Evolutionary conservation across 2,113 vertebrate genomes (phyloP).

Genomic region (Prionailurus bengalensis): DNA sequence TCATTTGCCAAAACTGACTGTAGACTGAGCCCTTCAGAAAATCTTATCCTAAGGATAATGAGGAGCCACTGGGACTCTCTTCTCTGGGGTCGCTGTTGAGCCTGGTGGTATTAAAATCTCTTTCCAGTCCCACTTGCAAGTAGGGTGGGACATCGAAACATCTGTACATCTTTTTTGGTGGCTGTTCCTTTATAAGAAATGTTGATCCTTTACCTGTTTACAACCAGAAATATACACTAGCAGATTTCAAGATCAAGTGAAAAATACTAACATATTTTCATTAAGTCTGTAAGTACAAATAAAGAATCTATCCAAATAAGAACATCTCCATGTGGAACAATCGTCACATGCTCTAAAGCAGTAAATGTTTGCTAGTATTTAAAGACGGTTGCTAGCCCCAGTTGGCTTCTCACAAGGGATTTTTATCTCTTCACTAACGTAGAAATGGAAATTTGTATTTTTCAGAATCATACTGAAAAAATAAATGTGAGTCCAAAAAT

Average conservation of each 20-base stretch:
- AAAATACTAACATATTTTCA: constrained; percentile 5
- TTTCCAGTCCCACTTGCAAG: background rate
- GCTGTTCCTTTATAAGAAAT: background rate
- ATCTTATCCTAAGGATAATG: background rate
- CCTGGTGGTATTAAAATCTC: background rate
- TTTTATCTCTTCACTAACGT: background rate
- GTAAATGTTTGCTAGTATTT: background rate
- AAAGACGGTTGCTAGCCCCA: background rate
- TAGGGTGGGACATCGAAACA: background rate
- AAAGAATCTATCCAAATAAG: background rate
- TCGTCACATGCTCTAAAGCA: background rate
- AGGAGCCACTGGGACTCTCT: background rate
- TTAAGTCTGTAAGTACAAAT: background rate
- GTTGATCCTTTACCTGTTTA: background rate
- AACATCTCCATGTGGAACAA: background rate
- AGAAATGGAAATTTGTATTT: background rate
- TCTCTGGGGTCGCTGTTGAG: background rate
- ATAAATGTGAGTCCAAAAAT: background rate
- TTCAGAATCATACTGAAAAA: constrained; percentile 34
- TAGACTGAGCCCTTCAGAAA: background rate
- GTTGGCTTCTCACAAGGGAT: background rate
- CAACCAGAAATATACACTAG: background rate
- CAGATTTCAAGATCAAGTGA: background rate
- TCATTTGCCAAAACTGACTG: background rate
- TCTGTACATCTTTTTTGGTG: background rate